These are phyloP conservation scores for Tinea semifulvella DNA, from an alignment of 2,888 invertebrate genomes.

Conservation along the genomic window DNA sequence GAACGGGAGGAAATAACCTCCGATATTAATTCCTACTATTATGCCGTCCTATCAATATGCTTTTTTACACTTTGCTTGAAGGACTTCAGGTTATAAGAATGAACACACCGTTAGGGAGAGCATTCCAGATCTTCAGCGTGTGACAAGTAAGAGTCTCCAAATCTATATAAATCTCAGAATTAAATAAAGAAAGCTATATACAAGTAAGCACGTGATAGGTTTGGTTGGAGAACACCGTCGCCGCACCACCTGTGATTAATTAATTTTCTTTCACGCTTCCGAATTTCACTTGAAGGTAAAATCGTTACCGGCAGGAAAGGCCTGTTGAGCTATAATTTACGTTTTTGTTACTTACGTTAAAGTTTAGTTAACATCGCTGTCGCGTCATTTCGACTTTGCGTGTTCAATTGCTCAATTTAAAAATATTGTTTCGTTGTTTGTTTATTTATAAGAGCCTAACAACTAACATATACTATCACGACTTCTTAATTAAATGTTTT, in stretches of 20 bases:
- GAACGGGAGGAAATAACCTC: too few relatives aligned
- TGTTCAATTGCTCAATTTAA: conserved; percentile 27
- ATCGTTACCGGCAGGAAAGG: conserved; percentile 59
- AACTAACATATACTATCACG: neutral
- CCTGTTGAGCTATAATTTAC: conserved; percentile 61
- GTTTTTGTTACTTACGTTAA: conserved; percentile 37
- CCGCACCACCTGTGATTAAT: conserved; percentile 43
- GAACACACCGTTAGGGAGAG: too few relatives aligned
- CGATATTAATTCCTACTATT: too few relatives aligned
- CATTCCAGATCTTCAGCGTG: too few relatives aligned
- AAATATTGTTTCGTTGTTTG: conserved; percentile 1
- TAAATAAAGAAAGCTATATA: too few relatives aligned
- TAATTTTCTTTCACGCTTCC: conserved; percentile 59
- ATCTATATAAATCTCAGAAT: too few relatives aligned
- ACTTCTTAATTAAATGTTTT: neutral
- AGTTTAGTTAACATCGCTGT: conserved; percentile 33
- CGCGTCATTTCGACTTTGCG: conserved; percentile 57
- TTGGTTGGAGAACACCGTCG: too few relatives aligned
- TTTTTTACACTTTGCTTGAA: too few relatives aligned
- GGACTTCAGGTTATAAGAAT: too few relatives aligned
- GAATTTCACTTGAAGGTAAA: conserved; percentile 49
- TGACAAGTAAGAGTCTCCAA: too few relatives aligned
- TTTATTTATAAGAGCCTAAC: neutral
- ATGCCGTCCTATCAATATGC: too few relatives aligned
- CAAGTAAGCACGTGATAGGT: too few relatives aligned